Evolutionary conservation across 37 sponge, comb jelly and placozoan species (phyloP).

Genomic region (Cladorhizidae sp.): DNA sequence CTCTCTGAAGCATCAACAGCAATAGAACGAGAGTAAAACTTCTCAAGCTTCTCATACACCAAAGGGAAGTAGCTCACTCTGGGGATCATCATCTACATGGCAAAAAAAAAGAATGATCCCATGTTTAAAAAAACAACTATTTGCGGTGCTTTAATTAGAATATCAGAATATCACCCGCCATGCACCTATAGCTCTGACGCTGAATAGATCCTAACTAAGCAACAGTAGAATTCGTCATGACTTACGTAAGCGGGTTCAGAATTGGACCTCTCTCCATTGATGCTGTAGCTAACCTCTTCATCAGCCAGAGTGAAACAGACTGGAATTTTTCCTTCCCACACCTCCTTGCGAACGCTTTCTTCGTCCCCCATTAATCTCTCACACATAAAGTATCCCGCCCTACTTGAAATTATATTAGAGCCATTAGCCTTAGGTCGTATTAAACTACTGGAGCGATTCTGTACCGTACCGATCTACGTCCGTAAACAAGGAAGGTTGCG

Average conservation of each 20-base stretch:
- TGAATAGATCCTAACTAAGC: background rate
- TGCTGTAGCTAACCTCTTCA: slow-evolving; percentile 52
- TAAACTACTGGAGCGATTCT: no score
- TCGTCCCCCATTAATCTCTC: slow-evolving; percentile 39
- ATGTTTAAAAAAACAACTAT: background rate
- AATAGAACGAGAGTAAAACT: slow-evolving; percentile 25
- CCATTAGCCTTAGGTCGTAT: no score
- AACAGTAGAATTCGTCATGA: background rate
- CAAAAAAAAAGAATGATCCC: background rate
- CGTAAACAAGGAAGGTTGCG: no score
- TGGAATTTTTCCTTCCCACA: slow-evolving; percentile 97
- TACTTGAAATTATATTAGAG: no score
- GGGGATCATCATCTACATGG: slow-evolving; percentile 70
- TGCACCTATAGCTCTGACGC: background rate
- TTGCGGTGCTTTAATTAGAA: background rate
- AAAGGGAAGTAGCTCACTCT: slow-evolving; percentile 84
- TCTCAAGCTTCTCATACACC: slow-evolving; percentile 76
- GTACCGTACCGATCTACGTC: no score
- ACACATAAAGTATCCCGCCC: no score
- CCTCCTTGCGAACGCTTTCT: slow-evolving; percentile 61
- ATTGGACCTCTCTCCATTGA: slow-evolving; percentile 21
- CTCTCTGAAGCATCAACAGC: slow-evolving; percentile 34
- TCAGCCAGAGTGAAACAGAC: slow-evolving; percentile 86
- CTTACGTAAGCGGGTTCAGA: slow-evolving; percentile 87
- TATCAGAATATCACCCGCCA: background rate